Conservation (phyloP, 2,888 invertebrate genomes). For the Alsophila aescularia region DNA sequence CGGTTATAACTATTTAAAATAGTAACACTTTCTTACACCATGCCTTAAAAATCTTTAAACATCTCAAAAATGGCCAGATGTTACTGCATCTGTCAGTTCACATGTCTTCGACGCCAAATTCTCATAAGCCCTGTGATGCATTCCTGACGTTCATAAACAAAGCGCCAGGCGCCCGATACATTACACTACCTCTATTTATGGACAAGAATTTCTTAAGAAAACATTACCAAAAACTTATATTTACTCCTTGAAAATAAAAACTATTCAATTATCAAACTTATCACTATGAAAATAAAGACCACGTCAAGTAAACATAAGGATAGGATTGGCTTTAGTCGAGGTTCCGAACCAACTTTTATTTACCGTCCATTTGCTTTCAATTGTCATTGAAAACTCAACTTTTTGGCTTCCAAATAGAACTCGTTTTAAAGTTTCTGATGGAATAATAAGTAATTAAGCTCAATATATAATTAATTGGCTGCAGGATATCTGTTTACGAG, state of each 20-base stretch:
- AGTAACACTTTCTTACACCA: background rate
- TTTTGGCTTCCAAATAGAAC: slow-evolving; percentile 30
- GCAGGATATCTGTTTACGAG: slow-evolving; percentile 59
- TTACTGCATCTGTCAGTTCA: slow-evolving; percentile 12
- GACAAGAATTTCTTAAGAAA: slow-evolving; percentile 77
- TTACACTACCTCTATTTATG: slow-evolving; percentile 73
- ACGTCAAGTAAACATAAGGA: background rate
- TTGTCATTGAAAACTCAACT: slow-evolving; percentile 41
- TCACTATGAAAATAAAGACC: slow-evolving; percentile 1
- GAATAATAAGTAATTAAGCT: slow-evolving; percentile 34
- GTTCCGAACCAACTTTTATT: slow-evolving; percentile 24
- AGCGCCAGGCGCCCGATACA: slow-evolving; percentile 58
- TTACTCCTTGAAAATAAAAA: slow-evolving; percentile 9
- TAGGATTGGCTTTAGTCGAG: slow-evolving; percentile 2
- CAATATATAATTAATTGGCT: slow-evolving; percentile 56
- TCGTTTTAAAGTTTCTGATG: slow-evolving; percentile 1
- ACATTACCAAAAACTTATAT: slow-evolving; percentile 58
- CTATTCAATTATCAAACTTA: slow-evolving; percentile 23
- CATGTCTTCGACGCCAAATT: slow-evolving; percentile 28
- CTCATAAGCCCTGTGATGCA: slow-evolving; percentile 19
- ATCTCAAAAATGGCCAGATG: slow-evolving; percentile 19
- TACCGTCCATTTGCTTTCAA: slow-evolving; percentile 24
- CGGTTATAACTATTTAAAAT: too few species aligned
- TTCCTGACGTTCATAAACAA: slow-evolving; percentile 31
- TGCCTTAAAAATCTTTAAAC: background rate